Base-by-base conservation (phyloP, 2,888 invertebrate genomes). In the Aproaerema taeniolella region DNA sequence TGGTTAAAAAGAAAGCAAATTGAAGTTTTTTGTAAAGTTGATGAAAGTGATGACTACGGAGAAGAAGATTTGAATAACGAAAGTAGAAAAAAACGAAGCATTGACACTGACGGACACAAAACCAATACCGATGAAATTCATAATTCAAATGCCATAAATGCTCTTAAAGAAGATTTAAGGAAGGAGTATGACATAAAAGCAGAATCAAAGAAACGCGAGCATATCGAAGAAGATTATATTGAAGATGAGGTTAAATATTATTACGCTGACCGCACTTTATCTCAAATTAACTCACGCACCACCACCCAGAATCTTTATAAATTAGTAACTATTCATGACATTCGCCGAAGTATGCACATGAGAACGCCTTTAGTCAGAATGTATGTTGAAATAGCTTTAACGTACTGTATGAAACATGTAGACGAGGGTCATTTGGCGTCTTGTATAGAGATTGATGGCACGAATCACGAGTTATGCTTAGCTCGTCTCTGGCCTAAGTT, bases 1-100 rank as follows among this genome's bases (percentile, higher is more conserved):
- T 90, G 90, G 90, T 28, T 86, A 14, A 70, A 71, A 31, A 43
- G 40, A 1, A 72, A 76, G 34, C 62, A 75, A 25, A 67, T 75
- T 39, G 54, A 68, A 30, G 71, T 86, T 1, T 50, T 57, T 16
- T 80, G 87, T 48, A 20, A 20, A 20, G 20, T 4, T 20, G 8
- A 20, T 6, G 20, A 20, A 20, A 4, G 20, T 20, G 20, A 20
- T 20, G 20, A 20, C 20, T 20, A 8, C 20, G 20, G 8, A 32
- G 39, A 51, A 34, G 47, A 51, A 37, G 50, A 57, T 20, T 20
- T 20, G 20, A 20, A n/a, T 31, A 53, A 34, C 20, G 42, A 12
- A 51, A 58, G 31, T 67, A 55, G 20, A 6, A 15, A n/a, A 11
- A 13, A 1, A 9, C 10, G 28, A 6, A 17, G 9, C 13, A 0